A percentile compares a stretch with the other conserved stretches of the same genome.
These are phyloP conservation scores for Patiria miniata DNA, from an alignment of 35 echinoderm and acorn worm species.

Conservation along the genomic window DNA sequence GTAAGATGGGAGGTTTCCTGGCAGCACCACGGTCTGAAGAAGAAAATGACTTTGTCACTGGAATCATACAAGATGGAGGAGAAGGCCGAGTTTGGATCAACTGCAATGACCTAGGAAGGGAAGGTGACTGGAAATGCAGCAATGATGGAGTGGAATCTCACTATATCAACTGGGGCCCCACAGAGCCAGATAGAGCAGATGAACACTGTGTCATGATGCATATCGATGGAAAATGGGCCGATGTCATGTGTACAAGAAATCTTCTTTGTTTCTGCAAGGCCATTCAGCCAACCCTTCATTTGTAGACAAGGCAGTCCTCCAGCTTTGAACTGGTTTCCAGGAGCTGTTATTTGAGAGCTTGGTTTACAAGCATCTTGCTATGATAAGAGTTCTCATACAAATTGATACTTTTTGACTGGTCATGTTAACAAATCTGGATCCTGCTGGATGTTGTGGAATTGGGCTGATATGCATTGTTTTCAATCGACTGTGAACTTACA, in stretches of 20 bases:
- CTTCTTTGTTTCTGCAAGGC: no score
- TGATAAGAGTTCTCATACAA: no score
- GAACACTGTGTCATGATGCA: not conserved
- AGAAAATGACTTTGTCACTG: not conserved
- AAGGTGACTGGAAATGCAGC: constrained; percentile 1
- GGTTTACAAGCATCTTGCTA: no score
- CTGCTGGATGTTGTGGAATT: no score
- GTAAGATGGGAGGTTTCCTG: not conserved
- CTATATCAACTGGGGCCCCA: not conserved
- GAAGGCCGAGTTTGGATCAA: not conserved
- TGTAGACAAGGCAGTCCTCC: no score
- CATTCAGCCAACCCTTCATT: no score
- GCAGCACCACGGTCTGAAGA: not conserved
- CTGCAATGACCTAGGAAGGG: not conserved
- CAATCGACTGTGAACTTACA: no score
- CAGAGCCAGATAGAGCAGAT: not conserved
- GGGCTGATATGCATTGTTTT: no score
- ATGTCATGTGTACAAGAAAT: not conserved
- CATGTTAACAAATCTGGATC: no score
- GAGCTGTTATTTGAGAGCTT: no score
- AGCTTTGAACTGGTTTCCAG: no score
- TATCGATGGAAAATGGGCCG: not conserved
- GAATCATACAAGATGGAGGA: not conserved
- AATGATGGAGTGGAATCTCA: not conserved
- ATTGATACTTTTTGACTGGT: no score